These are phyloP conservation scores for Epizoanthus rinbou DNA, from an alignment of 92 coral and sea anemone species.

Conservation along the genomic window DNA sequence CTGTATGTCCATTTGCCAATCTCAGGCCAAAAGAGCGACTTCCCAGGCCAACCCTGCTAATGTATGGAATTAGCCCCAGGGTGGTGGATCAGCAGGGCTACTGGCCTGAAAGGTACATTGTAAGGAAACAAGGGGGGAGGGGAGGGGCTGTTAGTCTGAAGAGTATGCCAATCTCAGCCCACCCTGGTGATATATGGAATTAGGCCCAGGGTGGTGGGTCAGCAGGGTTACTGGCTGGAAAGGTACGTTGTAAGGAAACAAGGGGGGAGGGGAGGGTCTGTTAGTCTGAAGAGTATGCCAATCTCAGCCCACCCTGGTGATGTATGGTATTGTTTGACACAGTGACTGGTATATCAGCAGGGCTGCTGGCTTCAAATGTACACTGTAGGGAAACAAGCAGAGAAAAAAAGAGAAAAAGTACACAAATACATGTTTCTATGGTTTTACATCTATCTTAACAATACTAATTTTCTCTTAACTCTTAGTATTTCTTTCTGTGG, in stretches of 20 bases:
- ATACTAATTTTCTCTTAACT: background rate
- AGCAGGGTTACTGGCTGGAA: conserved; percentile 84
- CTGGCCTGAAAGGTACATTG: conserved; percentile 68
- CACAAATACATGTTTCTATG: background rate
- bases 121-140: no score
- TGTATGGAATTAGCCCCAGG: conserved; percentile 84
- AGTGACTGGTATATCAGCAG: conserved; percentile 75
- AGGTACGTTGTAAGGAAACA: conserved; percentile 44
- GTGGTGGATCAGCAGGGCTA: conserved; percentile 78
- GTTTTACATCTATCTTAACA: background rate
- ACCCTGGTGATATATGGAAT: background rate
- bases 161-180: conserved; percentile 18
- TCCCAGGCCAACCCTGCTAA: conserved; percentile 69
- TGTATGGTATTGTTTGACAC: conserved; percentile 74
- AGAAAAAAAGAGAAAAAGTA: no score
- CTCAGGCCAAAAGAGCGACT: conserved; percentile 60
- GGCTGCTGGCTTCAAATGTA: conserved; percentile 78
- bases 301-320: conserved; percentile 64
- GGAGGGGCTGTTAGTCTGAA: no score
- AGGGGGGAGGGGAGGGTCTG: no score
- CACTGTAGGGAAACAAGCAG: no score
- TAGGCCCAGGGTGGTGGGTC: conserved; percentile 76
- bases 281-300: no score
- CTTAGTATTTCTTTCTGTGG: conserved; percentile 72
- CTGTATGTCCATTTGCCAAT: conserved; percentile 88